Evolutionary conservation across 2,797 vertebrate genomes (phyloP).

Genomic region (Rhinatrema bivittatum): DNA sequence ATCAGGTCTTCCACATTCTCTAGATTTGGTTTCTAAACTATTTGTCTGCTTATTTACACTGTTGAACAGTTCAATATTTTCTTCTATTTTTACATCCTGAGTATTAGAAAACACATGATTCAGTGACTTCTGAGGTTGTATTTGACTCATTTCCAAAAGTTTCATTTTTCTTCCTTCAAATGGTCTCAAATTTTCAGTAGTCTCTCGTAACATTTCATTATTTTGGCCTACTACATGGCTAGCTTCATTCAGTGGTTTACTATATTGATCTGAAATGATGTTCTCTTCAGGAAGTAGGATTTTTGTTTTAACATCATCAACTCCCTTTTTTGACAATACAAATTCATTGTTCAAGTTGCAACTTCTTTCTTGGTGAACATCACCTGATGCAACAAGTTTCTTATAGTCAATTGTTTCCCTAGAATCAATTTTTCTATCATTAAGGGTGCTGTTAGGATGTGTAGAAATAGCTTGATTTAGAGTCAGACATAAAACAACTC

Average conservation of each 20-base stretch:
- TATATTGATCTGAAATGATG: neutral
- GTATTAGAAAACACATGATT: no score
- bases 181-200: no score
- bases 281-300: slow-evolving; percentile 5
- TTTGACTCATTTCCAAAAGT: no score
- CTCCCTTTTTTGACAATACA: no score
- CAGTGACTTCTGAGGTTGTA: no score
- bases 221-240: no score
- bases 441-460: neutral
- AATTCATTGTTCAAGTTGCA: neutral
- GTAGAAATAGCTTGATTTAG: slow-evolving; percentile 1
- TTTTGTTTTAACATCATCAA: slow-evolving; percentile 1
- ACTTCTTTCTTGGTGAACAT: slow-evolving; percentile 18
- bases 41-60: slow-evolving; percentile 29
- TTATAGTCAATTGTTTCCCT: neutral
- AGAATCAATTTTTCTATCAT: slow-evolving; percentile 1
- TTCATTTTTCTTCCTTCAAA: no score
- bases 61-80: slow-evolving; percentile 28
- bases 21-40: slow-evolving; percentile 39
- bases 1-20: slow-evolving; percentile 16
- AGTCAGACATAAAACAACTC: neutral
- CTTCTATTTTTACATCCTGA: no score
- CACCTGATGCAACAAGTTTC: slow-evolving; percentile 5
- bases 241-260: no score
- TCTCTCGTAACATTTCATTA: no score